Percentiles rank a stretch among this genome's conserved stretches.
phyloP scores from a whole-genome alignment of 1,140 invertebrate genomes.

The Brachionus plicatilis region DNA sequence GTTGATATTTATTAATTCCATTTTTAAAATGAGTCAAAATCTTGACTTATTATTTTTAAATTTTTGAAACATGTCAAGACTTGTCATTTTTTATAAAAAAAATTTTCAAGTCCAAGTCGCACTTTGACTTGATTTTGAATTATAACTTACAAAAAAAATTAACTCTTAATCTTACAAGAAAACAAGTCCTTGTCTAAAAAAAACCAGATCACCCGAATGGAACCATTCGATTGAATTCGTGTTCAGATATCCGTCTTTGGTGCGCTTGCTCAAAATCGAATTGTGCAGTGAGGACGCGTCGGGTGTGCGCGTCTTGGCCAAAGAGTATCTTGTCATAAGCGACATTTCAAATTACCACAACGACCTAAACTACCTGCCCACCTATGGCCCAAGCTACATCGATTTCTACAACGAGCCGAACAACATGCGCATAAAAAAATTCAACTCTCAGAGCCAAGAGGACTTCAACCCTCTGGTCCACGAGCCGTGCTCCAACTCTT shows the following conservation, averaged over 20 bases:
- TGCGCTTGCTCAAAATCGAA: conserved; percentile 35
- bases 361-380: not conserved
- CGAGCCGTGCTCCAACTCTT: not conserved
- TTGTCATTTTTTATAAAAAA: too few species aligned
- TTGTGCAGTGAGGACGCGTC: not conserved
- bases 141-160: not conserved
- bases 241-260: not conserved
- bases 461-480: not conserved
- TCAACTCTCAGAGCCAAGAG: not conserved
- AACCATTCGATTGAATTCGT: conserved; percentile 18
- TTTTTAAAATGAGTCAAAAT: too few species aligned
- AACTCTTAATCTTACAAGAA: not conserved
- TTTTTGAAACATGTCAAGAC: too few species aligned
- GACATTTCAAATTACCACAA: conserved; percentile 22
- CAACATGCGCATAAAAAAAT: not conserved
- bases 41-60: too few species aligned
- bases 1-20: too few species aligned
- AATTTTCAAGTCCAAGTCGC: too few species aligned
- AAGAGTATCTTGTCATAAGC: conserved; percentile 6
- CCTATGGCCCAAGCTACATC: conserved; percentile 15
- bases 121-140: too few species aligned
- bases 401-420: conserved; percentile 29
- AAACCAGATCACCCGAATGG: not conserved
- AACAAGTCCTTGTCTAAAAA: not conserved
- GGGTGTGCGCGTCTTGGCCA: not conserved